These are phyloP conservation scores for Prosapia bicincta DNA, from an alignment of 2,888 invertebrate genomes.

Conservation along the genomic window DNA sequence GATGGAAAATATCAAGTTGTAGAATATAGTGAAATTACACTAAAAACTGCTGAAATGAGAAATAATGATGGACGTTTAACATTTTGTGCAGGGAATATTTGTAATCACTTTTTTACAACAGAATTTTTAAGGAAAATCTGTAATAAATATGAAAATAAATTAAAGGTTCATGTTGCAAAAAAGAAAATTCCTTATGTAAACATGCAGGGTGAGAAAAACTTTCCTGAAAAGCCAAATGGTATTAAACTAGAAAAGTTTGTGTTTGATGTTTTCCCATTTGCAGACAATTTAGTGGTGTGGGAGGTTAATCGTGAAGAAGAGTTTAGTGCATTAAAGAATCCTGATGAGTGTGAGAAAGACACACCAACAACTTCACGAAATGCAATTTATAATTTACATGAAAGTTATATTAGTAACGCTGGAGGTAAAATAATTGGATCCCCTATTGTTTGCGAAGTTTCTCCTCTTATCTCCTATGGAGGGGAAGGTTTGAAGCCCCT, in stretches of 20 bases:
- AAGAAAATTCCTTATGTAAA: conserved; percentile 94
- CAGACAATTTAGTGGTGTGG: conserved; percentile 87
- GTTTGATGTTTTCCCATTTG: conserved; percentile 96
- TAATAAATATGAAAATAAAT: conserved; percentile 63
- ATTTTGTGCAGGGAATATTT: conserved; percentile 96
- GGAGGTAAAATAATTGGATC: conserved; percentile 66
- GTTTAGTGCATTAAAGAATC: conserved; percentile 96
- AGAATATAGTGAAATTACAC: conserved; percentile 95
- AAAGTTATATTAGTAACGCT: conserved; percentile 72
- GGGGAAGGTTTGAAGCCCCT: conserved; percentile 77
- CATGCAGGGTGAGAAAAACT: conserved; percentile 62
- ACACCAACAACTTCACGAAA: conserved; percentile 83
- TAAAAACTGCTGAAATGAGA: conserved; percentile 76
- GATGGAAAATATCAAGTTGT: conserved; percentile 89
- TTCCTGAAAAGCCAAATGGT: conserved; percentile 85
- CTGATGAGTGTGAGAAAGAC: conserved; percentile 85
- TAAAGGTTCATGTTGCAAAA: conserved; percentile 92
- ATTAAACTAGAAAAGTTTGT: conserved; percentile 99
- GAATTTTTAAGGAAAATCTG: conserved; percentile 78
- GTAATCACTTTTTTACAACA: conserved; percentile 94
- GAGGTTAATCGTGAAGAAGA: conserved; percentile 89
- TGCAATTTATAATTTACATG: conserved; percentile 73
- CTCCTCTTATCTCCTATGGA: conserved; percentile 83
- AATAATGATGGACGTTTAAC: conserved; percentile 75
- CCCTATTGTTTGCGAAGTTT: conserved; percentile 73